Evolutionary conservation across 2,797 vertebrate genomes (phyloP).

Genomic region (Girardinus metallicus): DNA sequence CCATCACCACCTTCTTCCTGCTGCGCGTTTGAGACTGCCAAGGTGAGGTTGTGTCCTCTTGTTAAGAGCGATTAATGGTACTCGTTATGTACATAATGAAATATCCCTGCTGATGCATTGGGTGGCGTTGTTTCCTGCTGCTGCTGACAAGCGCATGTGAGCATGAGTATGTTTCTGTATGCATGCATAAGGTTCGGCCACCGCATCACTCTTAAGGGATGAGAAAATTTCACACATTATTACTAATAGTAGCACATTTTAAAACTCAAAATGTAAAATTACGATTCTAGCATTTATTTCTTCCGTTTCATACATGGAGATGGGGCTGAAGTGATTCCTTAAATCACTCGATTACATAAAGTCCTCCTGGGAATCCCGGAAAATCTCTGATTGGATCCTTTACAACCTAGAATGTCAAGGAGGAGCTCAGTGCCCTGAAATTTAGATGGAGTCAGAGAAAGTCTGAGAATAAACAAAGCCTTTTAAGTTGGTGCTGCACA

Average conservation of each 20-base stretch:
- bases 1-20: slow-evolving; percentile 51
- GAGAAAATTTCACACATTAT: not conserved
- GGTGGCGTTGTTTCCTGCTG: slow-evolving; percentile 66
- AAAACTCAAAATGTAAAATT: not conserved
- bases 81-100: slow-evolving; percentile 86
- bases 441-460: not conserved
- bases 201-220: not conserved
- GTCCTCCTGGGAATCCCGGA: not conserved
- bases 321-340: not conserved
- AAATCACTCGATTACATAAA: not conserved
- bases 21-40: slow-evolving; percentile 78
- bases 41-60: slow-evolving; percentile 86
- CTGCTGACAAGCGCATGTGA: slow-evolving; percentile 10
- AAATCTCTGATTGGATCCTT: slow-evolving; percentile 3
- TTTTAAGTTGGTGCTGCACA: not conserved
- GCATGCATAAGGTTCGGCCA: not conserved
- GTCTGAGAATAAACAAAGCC: slow-evolving; percentile 1
- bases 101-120: slow-evolving; percentile 81
- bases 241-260: not conserved
- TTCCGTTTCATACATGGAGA: not conserved
- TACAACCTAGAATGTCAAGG: not conserved
- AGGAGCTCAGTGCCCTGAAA: not conserved
- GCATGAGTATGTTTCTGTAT: not conserved
- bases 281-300: not conserved
- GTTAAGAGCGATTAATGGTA: slow-evolving; percentile 86